These are phyloP conservation scores for Apocheima hispidaria DNA, from an alignment of 2,888 invertebrate genomes.

Conservation along the genomic window DNA sequence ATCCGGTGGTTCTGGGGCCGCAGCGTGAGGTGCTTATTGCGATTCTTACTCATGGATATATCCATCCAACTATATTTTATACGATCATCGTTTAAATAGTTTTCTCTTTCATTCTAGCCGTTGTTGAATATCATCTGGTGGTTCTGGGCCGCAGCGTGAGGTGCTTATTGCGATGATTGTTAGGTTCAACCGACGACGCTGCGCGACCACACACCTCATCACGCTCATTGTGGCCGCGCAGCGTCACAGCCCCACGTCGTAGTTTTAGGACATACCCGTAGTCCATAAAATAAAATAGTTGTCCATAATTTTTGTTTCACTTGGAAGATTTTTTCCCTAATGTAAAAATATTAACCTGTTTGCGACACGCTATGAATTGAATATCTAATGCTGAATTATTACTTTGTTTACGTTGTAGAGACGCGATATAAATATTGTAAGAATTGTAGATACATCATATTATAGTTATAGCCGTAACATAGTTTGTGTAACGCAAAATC, in stretches of 20 bases:
- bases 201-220: too few relatives aligned
- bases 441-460: background rate
- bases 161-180: too few relatives aligned
- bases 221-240: too few relatives aligned
- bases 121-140: too few relatives aligned
- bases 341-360: slow-evolving; percentile 20
- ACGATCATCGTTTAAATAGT: background rate
- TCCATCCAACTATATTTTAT: too few relatives aligned
- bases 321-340: slow-evolving; percentile 21
- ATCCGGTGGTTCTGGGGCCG: too few relatives aligned
- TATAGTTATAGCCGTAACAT: background rate
- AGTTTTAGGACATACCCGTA: background rate
- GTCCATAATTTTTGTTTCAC: slow-evolving; percentile 17
- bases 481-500: background rate
- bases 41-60: too few relatives aligned
- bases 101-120: background rate
- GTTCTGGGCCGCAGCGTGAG: too few relatives aligned
- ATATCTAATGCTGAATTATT: slow-evolving; percentile 47
- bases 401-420: slow-evolving; percentile 50
- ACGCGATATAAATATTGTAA: slow-evolving; percentile 10
- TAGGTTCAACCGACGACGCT: too few relatives aligned
- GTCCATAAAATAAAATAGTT: slow-evolving; percentile 11
- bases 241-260: too few relatives aligned
- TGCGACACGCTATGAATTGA: slow-evolving; percentile 4
- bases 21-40: too few relatives aligned